phyloP scores from a whole-genome alignment of 1,140 invertebrate genomes.

The Drosophila albomicans region DNA sequence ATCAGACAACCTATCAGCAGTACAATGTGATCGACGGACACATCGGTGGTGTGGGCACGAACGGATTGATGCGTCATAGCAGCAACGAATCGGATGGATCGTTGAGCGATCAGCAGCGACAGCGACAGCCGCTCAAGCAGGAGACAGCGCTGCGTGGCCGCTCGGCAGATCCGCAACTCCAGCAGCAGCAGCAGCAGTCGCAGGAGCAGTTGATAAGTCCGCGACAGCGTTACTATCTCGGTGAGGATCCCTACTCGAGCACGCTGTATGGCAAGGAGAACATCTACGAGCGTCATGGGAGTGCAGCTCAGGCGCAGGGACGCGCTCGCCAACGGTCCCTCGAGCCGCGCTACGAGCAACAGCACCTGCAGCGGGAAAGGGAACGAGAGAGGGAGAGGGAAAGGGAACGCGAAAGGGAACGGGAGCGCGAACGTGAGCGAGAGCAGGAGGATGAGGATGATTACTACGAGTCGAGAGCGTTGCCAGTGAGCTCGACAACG shows the following conservation, averaged over 20 bases:
- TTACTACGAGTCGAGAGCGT: slow-evolving; percentile 57
- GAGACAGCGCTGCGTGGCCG: too few species aligned
- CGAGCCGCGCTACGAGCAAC: slow-evolving; percentile 55
- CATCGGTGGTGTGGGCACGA: slow-evolving; percentile 57
- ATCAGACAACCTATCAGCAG: slow-evolving; percentile 86
- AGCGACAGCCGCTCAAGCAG: slow-evolving; percentile 41
- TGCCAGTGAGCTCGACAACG: slow-evolving; percentile 35
- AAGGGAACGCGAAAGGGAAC: slow-evolving; percentile 1
- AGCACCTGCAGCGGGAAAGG: slow-evolving; percentile 25
- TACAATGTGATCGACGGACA: slow-evolving; percentile 88
- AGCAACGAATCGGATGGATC: slow-evolving; percentile 74
- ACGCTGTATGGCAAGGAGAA: slow-evolving; percentile 92
- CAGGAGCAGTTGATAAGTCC: too few species aligned
- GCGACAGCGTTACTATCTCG: slow-evolving; percentile 81
- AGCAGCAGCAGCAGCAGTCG: too few species aligned
- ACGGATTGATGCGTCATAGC: slow-evolving; percentile 36
- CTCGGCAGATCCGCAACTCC: too few species aligned
- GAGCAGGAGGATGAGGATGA: slow-evolving; percentile 59
- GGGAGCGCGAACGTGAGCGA: not conserved
- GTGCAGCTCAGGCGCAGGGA: not conserved
- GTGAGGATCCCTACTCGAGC: slow-evolving; percentile 92
- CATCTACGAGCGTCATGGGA: slow-evolving; percentile 87
- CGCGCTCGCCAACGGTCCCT: not conserved
- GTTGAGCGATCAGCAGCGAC: slow-evolving; percentile 38
- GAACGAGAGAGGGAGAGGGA: slow-evolving; percentile 28